A percentile compares a stretch with the other conserved stretches of the same genome.
Conservation (phyloP, 2,888 invertebrate genomes). For the Rhaphigaster nebulosa region DNA sequence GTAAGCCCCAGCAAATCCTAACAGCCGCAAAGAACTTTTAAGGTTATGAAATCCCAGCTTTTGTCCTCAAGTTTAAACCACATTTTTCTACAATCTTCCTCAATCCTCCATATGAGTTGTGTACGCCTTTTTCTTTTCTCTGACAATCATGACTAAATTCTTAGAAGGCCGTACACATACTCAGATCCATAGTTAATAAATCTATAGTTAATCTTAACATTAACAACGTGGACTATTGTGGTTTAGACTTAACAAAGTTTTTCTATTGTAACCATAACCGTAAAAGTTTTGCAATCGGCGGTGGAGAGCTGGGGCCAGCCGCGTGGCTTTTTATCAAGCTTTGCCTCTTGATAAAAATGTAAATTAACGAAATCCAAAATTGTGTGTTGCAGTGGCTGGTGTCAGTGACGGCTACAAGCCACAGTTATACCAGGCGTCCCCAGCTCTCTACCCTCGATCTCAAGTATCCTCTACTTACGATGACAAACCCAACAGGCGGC, state of each 20-base stretch:
- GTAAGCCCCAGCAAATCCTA: constrained; percentile 73
- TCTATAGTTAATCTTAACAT: constrained; percentile 9
- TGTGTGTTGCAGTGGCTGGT: constrained; percentile 70
- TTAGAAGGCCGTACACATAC: neutral
- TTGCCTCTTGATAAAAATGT: constrained; percentile 52
- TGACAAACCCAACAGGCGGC: constrained; percentile 65
- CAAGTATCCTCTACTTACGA: constrained; percentile 63
- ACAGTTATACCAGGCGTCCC: constrained; percentile 60
- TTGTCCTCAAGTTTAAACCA: constrained; percentile 59
- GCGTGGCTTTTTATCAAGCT: constrained; percentile 2
- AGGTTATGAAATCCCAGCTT: constrained; percentile 58
- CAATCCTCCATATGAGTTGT: neutral
- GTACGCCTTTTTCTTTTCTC: constrained; percentile 13
- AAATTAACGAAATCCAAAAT: constrained; percentile 63
- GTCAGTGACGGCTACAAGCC: constrained; percentile 70
- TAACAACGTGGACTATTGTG: constrained; percentile 41
- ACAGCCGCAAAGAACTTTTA: constrained; percentile 55
- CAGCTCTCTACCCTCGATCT: constrained; percentile 62
- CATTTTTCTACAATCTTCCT: constrained; percentile 43
- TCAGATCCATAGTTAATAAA: neutral
- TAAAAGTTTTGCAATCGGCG: constrained; percentile 56
- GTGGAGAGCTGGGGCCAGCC: constrained; percentile 58
- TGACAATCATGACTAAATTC: neutral
- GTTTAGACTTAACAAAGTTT: constrained; percentile 51
- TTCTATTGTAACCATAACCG: constrained; percentile 47